A percentile compares a stretch with the other conserved stretches of the same genome.
Conservation (phyloP, 2,797 vertebrate species). For the Myiotriccus ornatus region DNA sequence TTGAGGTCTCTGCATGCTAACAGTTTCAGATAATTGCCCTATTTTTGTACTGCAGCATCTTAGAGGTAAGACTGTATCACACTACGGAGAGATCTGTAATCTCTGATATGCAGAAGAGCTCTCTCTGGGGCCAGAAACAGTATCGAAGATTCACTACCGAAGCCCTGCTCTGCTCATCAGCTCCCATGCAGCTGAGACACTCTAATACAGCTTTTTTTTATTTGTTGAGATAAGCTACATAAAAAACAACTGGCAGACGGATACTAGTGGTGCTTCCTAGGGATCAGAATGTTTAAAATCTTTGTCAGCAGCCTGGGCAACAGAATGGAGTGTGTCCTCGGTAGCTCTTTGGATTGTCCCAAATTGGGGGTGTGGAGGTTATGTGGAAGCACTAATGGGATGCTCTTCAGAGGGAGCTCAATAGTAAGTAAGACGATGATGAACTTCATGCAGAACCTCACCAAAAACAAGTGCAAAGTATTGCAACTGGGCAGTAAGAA, state of each 20-base stretch:
- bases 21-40: constrained; percentile 6
- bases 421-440: background rate
- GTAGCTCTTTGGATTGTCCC: background rate
- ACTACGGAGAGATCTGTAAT: background rate
- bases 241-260: background rate
- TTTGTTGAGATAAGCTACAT: background rate
- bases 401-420: background rate
- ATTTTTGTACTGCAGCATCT: background rate
- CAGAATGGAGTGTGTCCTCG: background rate
- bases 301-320: background rate
- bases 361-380: fast-evolving
- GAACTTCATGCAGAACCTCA: background rate
- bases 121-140: background rate
- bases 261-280: background rate
- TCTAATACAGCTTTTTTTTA: background rate
- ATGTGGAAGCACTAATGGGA: background rate
- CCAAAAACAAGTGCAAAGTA: background rate
- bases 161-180: background rate
- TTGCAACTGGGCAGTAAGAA: background rate
- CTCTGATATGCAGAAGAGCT: background rate
- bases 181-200: background rate
- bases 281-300: background rate
- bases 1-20: background rate
- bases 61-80: background rate
- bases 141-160: background rate